A percentile compares a stretch with the other conserved stretches of the same genome.
These are phyloP conservation scores for Petrolisthes cinctipes DNA, from an alignment of 2,888 invertebrate genomes.

Conservation along the genomic window DNA sequence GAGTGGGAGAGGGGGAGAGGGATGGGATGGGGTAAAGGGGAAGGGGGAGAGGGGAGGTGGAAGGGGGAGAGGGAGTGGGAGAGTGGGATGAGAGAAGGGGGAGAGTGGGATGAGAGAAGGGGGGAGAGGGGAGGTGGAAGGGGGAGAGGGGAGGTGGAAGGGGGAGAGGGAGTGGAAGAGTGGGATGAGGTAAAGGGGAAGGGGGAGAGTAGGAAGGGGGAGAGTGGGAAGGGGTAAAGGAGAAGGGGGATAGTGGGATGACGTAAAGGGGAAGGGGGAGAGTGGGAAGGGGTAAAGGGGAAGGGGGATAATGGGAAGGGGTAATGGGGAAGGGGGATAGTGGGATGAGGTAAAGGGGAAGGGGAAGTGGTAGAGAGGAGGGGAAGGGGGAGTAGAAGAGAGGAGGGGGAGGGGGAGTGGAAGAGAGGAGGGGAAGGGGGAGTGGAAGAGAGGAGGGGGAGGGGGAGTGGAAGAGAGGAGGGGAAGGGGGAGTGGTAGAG, in stretches of 20 bases:
- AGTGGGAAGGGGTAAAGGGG: background rate
- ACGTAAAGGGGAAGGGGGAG: too few relatives aligned
- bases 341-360: background rate
- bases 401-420: too few relatives aligned
- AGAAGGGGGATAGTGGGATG: too few relatives aligned
- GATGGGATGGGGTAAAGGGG: constrained; percentile 5
- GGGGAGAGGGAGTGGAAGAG: background rate
- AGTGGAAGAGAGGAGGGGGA: too few relatives aligned
- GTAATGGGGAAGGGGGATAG: background rate
- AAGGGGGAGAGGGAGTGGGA: constrained; percentile 16
- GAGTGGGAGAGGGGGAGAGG: background rate
- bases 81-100: background rate
- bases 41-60: constrained; percentile 14
- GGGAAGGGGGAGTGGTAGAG: too few relatives aligned
- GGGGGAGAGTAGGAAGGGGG: background rate
- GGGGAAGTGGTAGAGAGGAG: too few relatives aligned
- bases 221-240: background rate
- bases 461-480: too few relatives aligned
- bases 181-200: background rate
- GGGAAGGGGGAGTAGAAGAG: too few relatives aligned
- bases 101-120: background rate
- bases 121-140: background rate
- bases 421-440: too few relatives aligned
- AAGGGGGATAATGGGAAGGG: background rate
- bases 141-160: background rate